Percentiles rank a stretch among this genome's conserved stretches.
phyloP scores from a whole-genome alignment of 2,888 invertebrate species.

The Sepioteuthis lessoniana region DNA sequence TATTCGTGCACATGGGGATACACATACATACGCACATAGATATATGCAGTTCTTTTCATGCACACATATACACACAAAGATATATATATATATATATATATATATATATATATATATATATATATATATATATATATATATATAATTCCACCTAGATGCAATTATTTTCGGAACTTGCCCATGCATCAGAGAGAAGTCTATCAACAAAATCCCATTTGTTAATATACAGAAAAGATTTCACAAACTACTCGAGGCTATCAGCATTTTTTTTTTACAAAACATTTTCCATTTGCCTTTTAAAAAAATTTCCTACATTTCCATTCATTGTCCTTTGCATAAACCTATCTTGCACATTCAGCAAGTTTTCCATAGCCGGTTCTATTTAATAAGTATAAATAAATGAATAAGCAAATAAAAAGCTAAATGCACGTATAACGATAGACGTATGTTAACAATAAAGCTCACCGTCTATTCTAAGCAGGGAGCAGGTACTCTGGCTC shows the following conservation, averaged over 20 bases:
- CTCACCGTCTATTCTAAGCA: neutral
- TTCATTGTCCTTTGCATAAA: neutral
- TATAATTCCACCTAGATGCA: neutral
- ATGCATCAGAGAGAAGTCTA: neutral
- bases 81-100: neutral
- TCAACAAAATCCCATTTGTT: conserved; percentile 24
- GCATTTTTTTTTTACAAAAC: neutral
- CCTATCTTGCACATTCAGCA: neutral
- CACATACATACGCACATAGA: no score
- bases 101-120: neutral
- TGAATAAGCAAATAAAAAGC: no score
- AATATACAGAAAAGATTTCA: conserved; percentile 1
- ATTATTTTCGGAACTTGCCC: neutral
- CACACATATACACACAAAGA: neutral
- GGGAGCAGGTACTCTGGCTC: neutral
- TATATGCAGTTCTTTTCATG: no score
- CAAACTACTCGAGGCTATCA: neutral
- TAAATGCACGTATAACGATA: no score
- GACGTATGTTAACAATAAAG: no score
- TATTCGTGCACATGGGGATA: no score
- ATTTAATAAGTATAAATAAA: neutral
- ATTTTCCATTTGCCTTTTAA: neutral
- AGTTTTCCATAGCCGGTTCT: neutral
- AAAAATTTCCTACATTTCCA: neutral
- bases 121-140: neutral